Base-by-base conservation (phyloP, 2,113 vertebrate genomes). In the Naja naja region DNA sequence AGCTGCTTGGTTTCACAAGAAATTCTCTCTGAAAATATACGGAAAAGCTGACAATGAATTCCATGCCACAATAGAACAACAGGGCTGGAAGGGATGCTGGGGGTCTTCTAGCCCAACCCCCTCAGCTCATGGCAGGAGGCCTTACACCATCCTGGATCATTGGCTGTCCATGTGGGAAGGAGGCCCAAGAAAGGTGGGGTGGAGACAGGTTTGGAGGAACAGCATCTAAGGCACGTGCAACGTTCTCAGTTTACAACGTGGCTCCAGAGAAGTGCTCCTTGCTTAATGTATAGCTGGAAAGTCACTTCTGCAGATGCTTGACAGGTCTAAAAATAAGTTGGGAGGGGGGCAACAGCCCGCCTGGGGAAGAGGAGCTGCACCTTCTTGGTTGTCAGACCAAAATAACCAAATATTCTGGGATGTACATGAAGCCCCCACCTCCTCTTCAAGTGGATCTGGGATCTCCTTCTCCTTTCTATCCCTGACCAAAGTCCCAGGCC, bases 251-350 rank as follows among this genome's bases (percentile, higher is more conserved):
- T 96, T 95, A 94, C 96, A 90, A 0, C 0, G 94, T 4, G 92
- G 94, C 95, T 95, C 96, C 95, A 90, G 12, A 39, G 95, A 95
- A 95, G 96, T 89, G 95, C 95, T 94, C 95, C 95, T 0, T 0
- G 1, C 89, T 0, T 1, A 95, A 92, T 0, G 1, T 18, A 1
- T 53, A n/a, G 5, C 22, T n/a, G 81, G 93, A 81, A 91, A 52
- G 90, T 4, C 0, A 91, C 93, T 96, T 93, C 8, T 87, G 0
- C 53, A 94, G 94, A 87, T 49, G 91, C 2, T 93, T 92, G 88
- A 10, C 56, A 4, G 5, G 34, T 89, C 95, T 96, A 96, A 96
- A 96, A 97, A 96, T 95, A 96, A 85, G 25, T 7, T 3, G 64
- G 64, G 89, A 39, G 8, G 23, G 45, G 10, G 9, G 60, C 10